Evolutionary conservation across 2,113 vertebrate genomes (phyloP), one percentile per base, ranked within the genome.

Genomic region (Amblyornis subalaris): DNA sequence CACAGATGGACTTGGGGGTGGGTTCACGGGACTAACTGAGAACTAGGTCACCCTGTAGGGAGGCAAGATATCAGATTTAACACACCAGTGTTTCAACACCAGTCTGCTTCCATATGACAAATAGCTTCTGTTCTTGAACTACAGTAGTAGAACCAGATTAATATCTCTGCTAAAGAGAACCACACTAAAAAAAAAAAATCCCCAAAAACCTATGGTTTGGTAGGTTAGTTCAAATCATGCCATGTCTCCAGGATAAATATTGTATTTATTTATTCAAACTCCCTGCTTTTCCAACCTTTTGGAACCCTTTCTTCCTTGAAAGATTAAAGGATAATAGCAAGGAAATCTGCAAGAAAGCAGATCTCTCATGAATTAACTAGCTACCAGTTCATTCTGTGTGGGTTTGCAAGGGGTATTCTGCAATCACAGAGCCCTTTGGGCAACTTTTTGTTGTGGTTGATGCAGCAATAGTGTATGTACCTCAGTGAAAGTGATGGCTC

Each of bases 121-220:
- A 82, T 72, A 88, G 62, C 53, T 29, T 88, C 88, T 88, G 17
- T 70, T 88, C 78, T 88, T 83, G 71, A 93, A 38, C 82, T 78
- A 14, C 23, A 62, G 2, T 21, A 73, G 62, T 57, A 89, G 57
- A 96, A 79, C 45, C 31, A 81, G 89, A 51, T 72, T 47, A 77
- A 74, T 64, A 74, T 35, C 35, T 90, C 48, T 61, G 50, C 10
- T 60, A 53, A 93, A 79, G 31, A 28, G 9, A 53, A 57, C 19
- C 4, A 20, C 42, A 13, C 33, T 64, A 16, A 66, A 75, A 17
- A 12, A 50, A 44, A 48, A 75, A 75, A 65, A 62, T 4, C 14
- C 7, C 9, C 4, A 14, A 38, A 38, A 54, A 9, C 5, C 10
- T 33, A 1, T 35, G 8, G 26, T 65, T 89, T 78, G 19, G 26